Evolutionary conservation across 2,113 vertebrate genomes (phyloP), one percentile per base, ranked within the genome.

Genomic region (Cavia porcellus): DNA sequence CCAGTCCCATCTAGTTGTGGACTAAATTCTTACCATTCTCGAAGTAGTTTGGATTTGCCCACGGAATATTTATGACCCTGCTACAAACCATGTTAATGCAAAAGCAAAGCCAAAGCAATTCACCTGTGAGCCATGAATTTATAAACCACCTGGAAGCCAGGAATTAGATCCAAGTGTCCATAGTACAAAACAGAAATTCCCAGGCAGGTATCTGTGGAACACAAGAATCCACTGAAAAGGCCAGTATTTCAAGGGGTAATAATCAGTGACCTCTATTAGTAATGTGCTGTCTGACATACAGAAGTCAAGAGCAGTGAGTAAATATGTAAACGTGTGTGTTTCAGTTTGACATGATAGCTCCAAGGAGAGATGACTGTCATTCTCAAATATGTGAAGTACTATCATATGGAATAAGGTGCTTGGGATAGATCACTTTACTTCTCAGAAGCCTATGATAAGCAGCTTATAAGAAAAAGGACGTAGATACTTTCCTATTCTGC

Each of bases 21-120:
- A 62, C 8, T 3, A 11, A 38, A 3, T 22, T 50, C 42, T 90
- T 35, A 19, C 0, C 9, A n/a, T 5, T 90, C 32, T 85, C 68
- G 42, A 92, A 28, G 11, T 52, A 81, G 59, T 55, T 62, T 47
- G n/a, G 32, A 89, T 50, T 28, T 50, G 11, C 20, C 5, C 2
- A 35, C 70, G 10, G 22, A 19, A 50, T 32, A 55, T 7, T 50
- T 79, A 52, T 42, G 15, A 7, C 50, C 6, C 50, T 0, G 6
- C 10, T 74, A 22, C 10, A 95, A 89, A 77, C 95, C 9, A 19
- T 28, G 47, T 13, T n/a, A 61, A 64, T 59, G 81, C n/a, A 59
- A 94, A 95, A 70, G 35, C 38, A 74, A 50, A 91, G n/a, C 8
- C 70, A 66, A 35, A 83, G 68, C 17, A 75, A 25, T 59, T 82